Conservation (phyloP, 2,797 vertebrate genomes). For the Xerus rutilus region DNA sequence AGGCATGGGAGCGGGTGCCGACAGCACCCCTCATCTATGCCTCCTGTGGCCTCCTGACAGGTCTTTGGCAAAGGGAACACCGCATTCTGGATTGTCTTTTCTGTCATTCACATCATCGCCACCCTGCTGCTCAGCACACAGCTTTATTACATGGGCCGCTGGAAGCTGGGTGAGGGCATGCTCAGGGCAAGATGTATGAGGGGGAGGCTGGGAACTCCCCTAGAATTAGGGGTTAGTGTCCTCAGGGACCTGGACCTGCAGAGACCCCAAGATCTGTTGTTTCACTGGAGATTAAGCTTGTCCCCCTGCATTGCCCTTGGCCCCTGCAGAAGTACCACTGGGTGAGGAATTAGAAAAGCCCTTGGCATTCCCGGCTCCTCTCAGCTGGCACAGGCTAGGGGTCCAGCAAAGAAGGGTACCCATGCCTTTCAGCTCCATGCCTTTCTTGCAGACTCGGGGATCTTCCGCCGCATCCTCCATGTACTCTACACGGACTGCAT, state of each 20-base stretch:
- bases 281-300: neutral
- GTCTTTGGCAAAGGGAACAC: conserved; percentile 97
- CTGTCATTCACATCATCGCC: conserved; percentile 95
- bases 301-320: neutral
- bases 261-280: neutral
- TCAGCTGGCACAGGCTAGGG: neutral
- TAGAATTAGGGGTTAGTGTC: neutral
- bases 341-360: neutral
- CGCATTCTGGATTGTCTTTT: conserved; percentile 96
- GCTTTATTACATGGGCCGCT: conserved; percentile 99
- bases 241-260: neutral
- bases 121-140: conserved; percentile 97
- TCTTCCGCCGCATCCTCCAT: conserved; percentile 93
- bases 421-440: neutral
- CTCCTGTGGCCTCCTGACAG: conserved; percentile 81
- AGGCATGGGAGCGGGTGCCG: neutral
- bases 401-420: accelerated
- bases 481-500: conserved; percentile 97
- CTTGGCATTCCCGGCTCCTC: neutral
- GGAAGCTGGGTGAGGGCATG: conserved; percentile 92
- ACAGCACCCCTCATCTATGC: neutral
- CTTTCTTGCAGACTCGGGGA: conserved; percentile 91
- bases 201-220: neutral
- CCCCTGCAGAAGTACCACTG: neutral
- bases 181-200: neutral